Evolutionary conservation across 2,113 vertebrate genomes (phyloP), one percentile per base, ranked within the genome.

Genomic region (Platysternon megacephalum): DNA sequence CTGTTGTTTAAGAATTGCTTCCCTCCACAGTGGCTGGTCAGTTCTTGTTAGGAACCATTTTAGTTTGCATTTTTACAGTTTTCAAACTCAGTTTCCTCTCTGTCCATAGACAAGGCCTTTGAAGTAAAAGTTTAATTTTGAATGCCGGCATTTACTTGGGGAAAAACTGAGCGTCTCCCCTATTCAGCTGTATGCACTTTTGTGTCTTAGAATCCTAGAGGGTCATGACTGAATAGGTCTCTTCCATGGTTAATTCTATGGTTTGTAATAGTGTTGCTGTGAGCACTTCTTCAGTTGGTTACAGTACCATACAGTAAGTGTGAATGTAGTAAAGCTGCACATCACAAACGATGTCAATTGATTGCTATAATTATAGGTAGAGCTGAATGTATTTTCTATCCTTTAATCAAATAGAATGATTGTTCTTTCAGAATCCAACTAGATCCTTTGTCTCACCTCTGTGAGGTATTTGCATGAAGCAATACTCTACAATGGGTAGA

Each of bases 391-490:
- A 48, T 29, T 21, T 93, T 28, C 76, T 49, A 44, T 91, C 86
- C 61, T 22, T 14, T 14, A 48, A 35, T 22, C 74, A 44, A 91
- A 95, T 76, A 2, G 5, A 24, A 74, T 53, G 84, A 84, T 19
- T 85, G 24, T 55, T 91, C 87, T 39, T 46, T 81, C 65, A 65
- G 84, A 87, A 44, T 14, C 74, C 78, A 88, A 85, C 53, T 19
- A 68, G 46, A 83, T 17, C 68, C 89, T 55, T 58, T 68, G 35
- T 39, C 65, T 39, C 4, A 12, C 55, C 39, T 17, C 13, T 51
- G 44, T 80, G 72, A 93, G 44, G 11, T 49, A 12, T 92, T 86
- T 94, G 32, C 86, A 87, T 72, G 90, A 97, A 94, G 94, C 80
- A 91, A 61, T 49, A 82, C 56, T 74, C 26, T 87, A 95, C 89